Conservation (phyloP, 2,888 invertebrate genomes). For the Nowickia ferox region DNA sequence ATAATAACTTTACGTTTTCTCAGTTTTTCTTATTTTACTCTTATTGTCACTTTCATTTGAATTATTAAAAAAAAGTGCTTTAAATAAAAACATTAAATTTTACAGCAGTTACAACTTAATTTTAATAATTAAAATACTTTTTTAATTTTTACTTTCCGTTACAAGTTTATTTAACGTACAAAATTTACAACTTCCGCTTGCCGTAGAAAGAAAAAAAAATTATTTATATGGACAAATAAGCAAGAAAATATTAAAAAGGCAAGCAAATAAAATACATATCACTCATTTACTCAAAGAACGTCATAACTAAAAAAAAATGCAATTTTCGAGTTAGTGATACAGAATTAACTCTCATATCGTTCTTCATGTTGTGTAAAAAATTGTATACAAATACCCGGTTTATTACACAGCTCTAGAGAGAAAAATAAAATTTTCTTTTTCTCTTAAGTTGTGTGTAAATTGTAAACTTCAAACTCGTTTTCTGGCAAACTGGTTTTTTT, state of each 20-base stretch:
- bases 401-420: too few species aligned
- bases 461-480: too few species aligned
- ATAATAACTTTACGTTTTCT: neutral
- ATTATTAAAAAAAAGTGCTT: neutral
- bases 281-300: too few species aligned
- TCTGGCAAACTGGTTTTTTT: too few species aligned
- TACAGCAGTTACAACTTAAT: neutral
- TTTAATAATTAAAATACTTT: conserved; percentile 2
- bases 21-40: neutral
- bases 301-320: too few species aligned
- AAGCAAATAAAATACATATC: neutral
- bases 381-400: too few species aligned
- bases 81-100: neutral
- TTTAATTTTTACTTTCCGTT: conserved; percentile 43
- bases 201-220: conserved; percentile 10
- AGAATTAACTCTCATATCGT: too few species aligned
- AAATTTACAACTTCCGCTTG: conserved; percentile 44
- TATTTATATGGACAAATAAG: neutral
- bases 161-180: neutral
- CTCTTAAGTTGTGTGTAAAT: too few species aligned
- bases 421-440: too few species aligned
- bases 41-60: neutral
- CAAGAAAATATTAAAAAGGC: neutral
- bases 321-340: too few species aligned
- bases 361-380: too few species aligned